Percentiles rank a stretch among this genome's conserved stretches.
Evolutionary conservation across 2,113 vertebrate genomes (phyloP).

Genomic region (Macquaria australasica): DNA sequence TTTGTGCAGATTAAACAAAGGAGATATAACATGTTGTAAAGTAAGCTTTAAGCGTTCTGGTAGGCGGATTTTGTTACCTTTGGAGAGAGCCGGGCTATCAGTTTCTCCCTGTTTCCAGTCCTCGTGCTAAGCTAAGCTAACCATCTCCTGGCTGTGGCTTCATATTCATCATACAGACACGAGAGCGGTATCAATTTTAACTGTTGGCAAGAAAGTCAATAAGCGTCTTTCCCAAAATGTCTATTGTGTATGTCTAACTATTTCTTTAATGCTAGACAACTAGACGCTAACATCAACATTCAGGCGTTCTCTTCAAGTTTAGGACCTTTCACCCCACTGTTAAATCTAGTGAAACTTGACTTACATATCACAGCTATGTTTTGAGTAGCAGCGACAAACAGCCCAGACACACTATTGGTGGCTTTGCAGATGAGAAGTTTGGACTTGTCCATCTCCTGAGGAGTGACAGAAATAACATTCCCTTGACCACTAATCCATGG

Average conservation of each 20-base stretch:
- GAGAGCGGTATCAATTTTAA: background rate
- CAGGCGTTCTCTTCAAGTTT: background rate
- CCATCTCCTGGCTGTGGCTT: background rate
- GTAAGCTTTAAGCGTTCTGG: background rate
- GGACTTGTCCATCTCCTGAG: conserved; percentile 20
- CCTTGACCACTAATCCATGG: conserved; percentile 50
- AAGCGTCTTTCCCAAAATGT: too few species aligned
- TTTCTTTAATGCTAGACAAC: too few species aligned
- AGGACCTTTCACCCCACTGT: too few species aligned
- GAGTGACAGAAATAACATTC: conserved; percentile 50
- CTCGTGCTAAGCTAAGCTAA: background rate
- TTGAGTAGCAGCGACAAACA: conserved; percentile 36
- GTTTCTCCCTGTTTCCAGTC: background rate
- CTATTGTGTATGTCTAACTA: too few species aligned
- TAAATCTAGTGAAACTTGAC: background rate
- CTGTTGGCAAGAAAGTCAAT: too few species aligned
- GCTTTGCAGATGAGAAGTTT: conserved; percentile 58
- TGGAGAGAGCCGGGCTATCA: background rate
- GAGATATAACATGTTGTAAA: background rate
- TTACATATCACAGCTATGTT: conserved; percentile 38
- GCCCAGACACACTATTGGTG: conserved; percentile 51
- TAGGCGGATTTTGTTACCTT: background rate
- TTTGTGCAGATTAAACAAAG: background rate
- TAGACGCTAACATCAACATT: too few species aligned
- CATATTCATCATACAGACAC: background rate